These are phyloP conservation scores for Arremon aurantiirostris DNA, from an alignment of 2,797 vertebrate species.

Conservation along the genomic window DNA sequence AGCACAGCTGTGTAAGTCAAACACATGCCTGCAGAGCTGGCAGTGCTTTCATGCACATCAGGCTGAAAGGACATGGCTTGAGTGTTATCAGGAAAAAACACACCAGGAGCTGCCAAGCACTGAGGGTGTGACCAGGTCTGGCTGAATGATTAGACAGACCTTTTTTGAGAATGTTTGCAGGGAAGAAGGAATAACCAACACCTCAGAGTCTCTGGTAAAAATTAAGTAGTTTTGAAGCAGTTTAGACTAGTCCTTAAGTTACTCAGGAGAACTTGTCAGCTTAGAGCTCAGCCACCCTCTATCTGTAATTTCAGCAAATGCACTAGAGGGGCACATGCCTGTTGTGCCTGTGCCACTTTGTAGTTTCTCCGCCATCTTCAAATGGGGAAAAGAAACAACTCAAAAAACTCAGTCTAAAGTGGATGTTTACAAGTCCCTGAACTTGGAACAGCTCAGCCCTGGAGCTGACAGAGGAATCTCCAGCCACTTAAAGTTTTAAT, in stretches of 20 bases:
- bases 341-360: not conserved
- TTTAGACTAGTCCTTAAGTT: not conserved
- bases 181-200: not conserved
- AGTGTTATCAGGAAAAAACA: constrained; percentile 42
- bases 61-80: not conserved
- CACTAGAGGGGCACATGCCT: fast-evolving
- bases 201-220: not conserved
- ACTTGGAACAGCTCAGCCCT: not conserved
- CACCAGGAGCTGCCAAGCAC: not conserved
- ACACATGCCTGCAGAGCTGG: not conserved
- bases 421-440: not conserved
- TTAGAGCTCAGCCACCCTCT: not conserved
- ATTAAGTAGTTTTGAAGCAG: not conserved
- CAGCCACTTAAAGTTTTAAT: not conserved
- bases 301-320: not conserved
- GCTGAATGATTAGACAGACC: not conserved
- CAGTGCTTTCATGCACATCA: not conserved
- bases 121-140: constrained; percentile 44
- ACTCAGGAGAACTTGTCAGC: not conserved
- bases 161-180: not conserved
- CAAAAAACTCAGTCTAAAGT: not conserved
- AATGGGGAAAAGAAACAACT: not conserved
- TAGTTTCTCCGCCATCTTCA: not conserved
- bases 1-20: not conserved
- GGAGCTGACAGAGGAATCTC: not conserved